phyloP scores from a whole-genome alignment of 2,888 invertebrate species.

The Nasonia oneida region DNA sequence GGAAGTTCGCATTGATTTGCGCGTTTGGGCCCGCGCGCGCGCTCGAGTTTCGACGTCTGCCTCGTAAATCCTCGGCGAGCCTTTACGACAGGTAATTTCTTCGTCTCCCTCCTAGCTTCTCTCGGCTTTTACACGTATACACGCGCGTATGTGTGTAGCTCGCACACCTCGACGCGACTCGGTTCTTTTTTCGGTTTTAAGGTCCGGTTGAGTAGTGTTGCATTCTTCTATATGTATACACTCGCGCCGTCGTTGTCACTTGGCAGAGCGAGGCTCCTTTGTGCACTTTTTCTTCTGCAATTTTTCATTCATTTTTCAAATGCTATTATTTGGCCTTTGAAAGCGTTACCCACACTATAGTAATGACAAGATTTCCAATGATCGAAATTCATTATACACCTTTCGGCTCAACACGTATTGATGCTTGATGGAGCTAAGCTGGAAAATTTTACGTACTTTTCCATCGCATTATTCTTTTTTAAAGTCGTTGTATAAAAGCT shows the following conservation, averaged over 20 bases:
- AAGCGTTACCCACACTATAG: too few relatives aligned
- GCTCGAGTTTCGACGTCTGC: constrained; percentile 50
- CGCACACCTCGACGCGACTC: not conserved
- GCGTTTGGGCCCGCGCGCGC: not conserved
- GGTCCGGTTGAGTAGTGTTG: constrained; percentile 22
- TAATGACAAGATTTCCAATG: not conserved
- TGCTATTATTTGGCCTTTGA: not conserved
- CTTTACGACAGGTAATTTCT: constrained; percentile 43
- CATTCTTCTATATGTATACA: not conserved
- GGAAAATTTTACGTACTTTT: not conserved
- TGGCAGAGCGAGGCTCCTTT: constrained; percentile 22
- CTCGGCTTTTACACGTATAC: not conserved
- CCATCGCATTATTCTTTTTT: not conserved
- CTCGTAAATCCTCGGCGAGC: constrained; percentile 54
- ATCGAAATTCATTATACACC: not conserved
- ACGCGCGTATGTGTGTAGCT: not conserved
- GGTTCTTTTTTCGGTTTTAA: constrained; percentile 20
- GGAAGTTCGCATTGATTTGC: constrained; percentile 60
- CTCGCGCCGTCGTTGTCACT: constrained; percentile 14
- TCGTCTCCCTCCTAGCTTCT: constrained; percentile 3
- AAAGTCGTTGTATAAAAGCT: not conserved
- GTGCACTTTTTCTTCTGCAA: constrained; percentile 25
- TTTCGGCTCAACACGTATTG: not conserved
- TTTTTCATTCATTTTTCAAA: not conserved
- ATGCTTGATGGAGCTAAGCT: not conserved